phyloP scores from a whole-genome alignment of 2,888 invertebrate genomes.

The Euphydryas editha region DNA sequence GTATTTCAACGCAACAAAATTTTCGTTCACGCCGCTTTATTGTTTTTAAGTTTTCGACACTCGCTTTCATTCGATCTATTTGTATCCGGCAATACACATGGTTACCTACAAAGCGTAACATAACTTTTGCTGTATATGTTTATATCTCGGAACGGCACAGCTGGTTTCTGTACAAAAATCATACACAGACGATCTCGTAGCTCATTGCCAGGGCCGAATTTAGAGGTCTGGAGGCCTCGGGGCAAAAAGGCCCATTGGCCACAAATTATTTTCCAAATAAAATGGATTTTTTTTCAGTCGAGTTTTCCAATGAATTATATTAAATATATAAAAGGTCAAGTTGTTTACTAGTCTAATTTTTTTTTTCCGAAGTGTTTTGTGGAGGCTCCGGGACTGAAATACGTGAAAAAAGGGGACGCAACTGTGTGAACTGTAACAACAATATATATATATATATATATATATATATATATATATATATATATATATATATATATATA shows the following conservation, averaged over 20 bases:
- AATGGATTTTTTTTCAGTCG: no score
- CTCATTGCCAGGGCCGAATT: slow-evolving; percentile 9
- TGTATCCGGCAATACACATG: slow-evolving; percentile 18
- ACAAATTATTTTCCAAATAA: no score
- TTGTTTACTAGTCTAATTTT: no score
- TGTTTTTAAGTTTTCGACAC: slow-evolving; percentile 12
- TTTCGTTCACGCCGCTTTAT: slow-evolving; percentile 3
- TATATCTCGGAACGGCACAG: slow-evolving; percentile 3
- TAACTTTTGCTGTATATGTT: slow-evolving; percentile 7
- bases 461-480: slow-evolving; percentile 8
- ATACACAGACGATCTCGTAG: slow-evolving; percentile 4
- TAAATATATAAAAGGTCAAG: no score
- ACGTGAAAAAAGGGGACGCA: slow-evolving; percentile 15
- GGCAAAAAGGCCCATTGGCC: no score
- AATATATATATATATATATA: not conserved
- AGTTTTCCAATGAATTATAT: no score
- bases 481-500: not conserved
- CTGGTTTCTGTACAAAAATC: slow-evolving; percentile 10
- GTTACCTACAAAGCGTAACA: slow-evolving; percentile 16
- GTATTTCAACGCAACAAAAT: not conserved
- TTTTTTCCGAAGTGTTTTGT: no score
- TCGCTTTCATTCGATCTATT: slow-evolving; percentile 28
- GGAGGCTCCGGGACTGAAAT: no score
- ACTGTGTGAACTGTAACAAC: slow-evolving; percentile 4
- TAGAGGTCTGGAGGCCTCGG: no score